Base-by-base conservation (phyloP, 2,113 vertebrate species). In the Hepsetus odoe region DNA sequence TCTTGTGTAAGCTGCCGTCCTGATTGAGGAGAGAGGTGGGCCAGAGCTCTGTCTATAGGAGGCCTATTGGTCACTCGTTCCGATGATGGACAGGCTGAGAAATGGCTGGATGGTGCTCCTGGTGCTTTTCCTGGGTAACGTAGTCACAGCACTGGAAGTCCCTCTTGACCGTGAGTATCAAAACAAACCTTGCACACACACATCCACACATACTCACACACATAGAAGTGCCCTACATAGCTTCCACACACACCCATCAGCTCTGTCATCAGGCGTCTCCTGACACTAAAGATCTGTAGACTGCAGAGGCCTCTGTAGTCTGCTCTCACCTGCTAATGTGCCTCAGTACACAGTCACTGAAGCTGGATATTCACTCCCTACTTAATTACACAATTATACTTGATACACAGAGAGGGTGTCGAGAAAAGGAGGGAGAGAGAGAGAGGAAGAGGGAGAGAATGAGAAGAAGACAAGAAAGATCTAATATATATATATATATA, bases 101-200 rank as follows among this genome's bases (percentile, higher is more conserved):
- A 35, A 71, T 44, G 87, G 81, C 86, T 89, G 89, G 73, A 87
- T 82, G 80, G 85, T 85, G 75, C 87, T 90, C 82, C 85, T 97
- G 82, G 40, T 95, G 88, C 86, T 98, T 78, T 81, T 95, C 79
- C 85, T 97, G 87, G 94, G 92, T 87, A 93, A 94, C 85, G 85
- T 95, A 67, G 84, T 93, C 89, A 83, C 87, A n/a, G 93, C 96
- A 0, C 80, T 99, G 91, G 96, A 99, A 62, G 97, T 99, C 84
- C 97, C 97, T 84, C 94, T 98, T 77, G 96, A 99, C 88, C 91
- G 97, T 99, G 94, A 98, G 97, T 91, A 91, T 76, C 67, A 35
- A 81, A 80, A 73, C 5, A 72, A 20, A 46, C 38, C 22, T 9
- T 28, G 58, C 32, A n/a, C 28, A 55, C 32, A 72, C 68, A 71